Conservation (phyloP, 2,888 invertebrate genomes). For the Spisula solida region DNA sequence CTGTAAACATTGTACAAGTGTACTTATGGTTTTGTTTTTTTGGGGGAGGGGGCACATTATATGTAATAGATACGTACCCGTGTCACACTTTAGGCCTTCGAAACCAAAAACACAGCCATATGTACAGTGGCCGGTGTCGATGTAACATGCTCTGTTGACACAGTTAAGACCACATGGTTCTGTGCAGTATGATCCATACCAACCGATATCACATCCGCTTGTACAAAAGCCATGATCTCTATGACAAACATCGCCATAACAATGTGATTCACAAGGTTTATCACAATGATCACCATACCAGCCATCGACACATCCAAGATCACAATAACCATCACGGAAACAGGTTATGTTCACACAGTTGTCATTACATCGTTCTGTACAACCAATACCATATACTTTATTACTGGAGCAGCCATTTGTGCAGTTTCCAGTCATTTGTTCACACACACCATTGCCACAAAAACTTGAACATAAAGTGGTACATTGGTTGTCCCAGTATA, state of each 20-base stretch:
- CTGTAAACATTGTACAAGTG: no score
- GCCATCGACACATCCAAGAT: constrained; percentile 13
- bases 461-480: not conserved
- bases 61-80: constrained; percentile 25
- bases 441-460: constrained; percentile 5
- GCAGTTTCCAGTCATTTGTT: constrained; percentile 28
- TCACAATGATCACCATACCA: constrained; percentile 20
- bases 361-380: not conserved
- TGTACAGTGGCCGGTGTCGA: constrained; percentile 25
- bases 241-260: constrained; percentile 1
- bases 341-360: constrained; percentile 33
- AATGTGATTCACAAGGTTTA: not conserved
- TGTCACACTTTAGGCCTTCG: constrained; percentile 16
- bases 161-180: not conserved
- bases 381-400: constrained; percentile 20
- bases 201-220: not conserved
- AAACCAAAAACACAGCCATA: constrained; percentile 26
- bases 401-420: constrained; percentile 18
- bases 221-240: constrained; percentile 3
- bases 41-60: no score
- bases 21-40: no score
- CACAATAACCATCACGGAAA: constrained; percentile 15
- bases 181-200: not conserved
- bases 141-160: not conserved
- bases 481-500: constrained; percentile 24